These are phyloP conservation scores for Spilogale gracilis DNA, from an alignment of 2,113 vertebrate species.

Conservation along the genomic window DNA sequence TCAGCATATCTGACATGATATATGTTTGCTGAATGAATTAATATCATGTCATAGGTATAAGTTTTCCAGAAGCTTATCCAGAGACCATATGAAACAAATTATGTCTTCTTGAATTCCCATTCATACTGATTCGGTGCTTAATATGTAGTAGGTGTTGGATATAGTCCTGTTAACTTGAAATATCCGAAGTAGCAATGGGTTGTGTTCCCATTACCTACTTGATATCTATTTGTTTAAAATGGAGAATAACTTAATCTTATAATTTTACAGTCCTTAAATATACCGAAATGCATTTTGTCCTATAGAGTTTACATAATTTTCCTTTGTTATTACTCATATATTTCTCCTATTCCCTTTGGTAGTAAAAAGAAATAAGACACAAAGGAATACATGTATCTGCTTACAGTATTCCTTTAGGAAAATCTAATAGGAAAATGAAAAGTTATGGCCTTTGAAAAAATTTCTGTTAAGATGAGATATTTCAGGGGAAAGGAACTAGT, in stretches of 20 bases:
- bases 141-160: neutral
- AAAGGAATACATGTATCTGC: neutral
- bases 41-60: neutral
- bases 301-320: neutral
- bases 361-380: neutral
- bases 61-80: neutral
- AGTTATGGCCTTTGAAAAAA: neutral
- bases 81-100: neutral
- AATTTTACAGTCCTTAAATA: constrained; percentile 31
- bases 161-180: constrained; percentile 11
- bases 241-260: neutral
- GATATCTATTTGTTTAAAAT: constrained; percentile 46
- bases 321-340: neutral
- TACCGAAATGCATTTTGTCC: neutral
- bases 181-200: neutral
- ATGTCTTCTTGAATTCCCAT: neutral
- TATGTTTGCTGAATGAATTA: neutral
- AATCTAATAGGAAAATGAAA: neutral
- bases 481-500: neutral
- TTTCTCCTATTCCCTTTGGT: constrained; percentile 7
- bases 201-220: neutral
- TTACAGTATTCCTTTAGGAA: neutral
- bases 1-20: neutral
- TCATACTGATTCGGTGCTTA: neutral
- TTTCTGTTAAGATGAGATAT: neutral